Percentiles rank a stretch among this genome's conserved stretches.
Conservation (phyloP, 1,140 invertebrate genomes). For the Tetraneura akinire region DNA sequence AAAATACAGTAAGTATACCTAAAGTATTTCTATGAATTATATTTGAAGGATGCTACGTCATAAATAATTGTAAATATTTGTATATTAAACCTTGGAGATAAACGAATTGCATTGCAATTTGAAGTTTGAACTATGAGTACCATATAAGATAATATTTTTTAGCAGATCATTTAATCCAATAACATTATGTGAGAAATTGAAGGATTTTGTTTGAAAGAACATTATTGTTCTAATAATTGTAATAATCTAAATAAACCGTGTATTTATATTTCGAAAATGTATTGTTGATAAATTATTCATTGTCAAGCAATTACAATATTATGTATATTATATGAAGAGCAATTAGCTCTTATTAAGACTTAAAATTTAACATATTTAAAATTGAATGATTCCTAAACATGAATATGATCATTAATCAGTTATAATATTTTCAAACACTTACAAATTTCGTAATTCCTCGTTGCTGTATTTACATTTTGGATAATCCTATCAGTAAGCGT, state of each 20-base stretch:
- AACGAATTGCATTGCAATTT: not conserved
- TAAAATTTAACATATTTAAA: too few species aligned
- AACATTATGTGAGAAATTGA: conserved; percentile 5
- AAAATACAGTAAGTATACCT: conserved; percentile 13
- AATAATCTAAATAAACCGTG: not conserved
- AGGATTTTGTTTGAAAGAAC: conserved; percentile 4
- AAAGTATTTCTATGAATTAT: not conserved
- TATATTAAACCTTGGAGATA: not conserved
- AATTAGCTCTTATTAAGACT: too few species aligned
- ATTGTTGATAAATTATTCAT: too few species aligned
- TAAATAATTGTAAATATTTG: not conserved
- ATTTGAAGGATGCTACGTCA: conserved; percentile 16
- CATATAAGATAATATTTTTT: conserved; percentile 6
- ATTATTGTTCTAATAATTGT: too few species aligned
- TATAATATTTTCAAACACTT: too few species aligned
- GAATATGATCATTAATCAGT: too few species aligned
- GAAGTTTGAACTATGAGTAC: not conserved
- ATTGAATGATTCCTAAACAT: too few species aligned
- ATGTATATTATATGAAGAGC: not conserved
- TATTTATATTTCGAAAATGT: not conserved
- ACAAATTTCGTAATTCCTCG: too few species aligned
- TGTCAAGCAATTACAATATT: too few species aligned
- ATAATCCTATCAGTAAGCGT: too few species aligned
- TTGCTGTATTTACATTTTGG: too few species aligned
- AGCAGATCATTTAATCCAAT: not conserved